Evolutionary conservation across 2,113 vertebrate species (phyloP).

Genomic region (Puffinus mauretanicus): DNA sequence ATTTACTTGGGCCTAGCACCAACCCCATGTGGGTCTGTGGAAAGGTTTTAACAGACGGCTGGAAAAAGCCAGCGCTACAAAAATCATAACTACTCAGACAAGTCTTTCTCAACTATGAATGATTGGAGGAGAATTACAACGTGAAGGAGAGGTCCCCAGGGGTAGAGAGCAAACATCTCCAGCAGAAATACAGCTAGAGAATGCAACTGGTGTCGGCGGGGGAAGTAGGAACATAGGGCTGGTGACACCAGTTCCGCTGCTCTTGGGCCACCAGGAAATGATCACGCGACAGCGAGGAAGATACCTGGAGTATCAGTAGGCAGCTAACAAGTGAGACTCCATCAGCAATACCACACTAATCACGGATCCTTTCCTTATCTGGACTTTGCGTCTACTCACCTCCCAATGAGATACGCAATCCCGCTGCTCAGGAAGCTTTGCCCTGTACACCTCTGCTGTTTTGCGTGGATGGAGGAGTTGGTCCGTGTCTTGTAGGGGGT

Average conservation of each 20-base stretch:
- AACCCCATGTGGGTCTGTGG: background rate
- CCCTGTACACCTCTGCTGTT: background rate
- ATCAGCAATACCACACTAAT: background rate
- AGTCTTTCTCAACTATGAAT: background rate
- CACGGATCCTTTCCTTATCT: background rate
- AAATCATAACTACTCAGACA: background rate
- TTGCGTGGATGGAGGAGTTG: background rate
- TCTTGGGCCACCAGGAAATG: background rate
- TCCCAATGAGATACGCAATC: rapidly evolving
- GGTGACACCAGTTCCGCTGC: background rate
- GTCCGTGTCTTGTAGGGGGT: rapidly evolving
- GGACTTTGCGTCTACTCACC: rapidly evolving
- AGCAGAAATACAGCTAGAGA: background rate
- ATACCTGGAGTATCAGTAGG: background rate
- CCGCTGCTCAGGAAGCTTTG: background rate
- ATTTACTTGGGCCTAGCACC: background rate
- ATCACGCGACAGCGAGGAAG: background rate
- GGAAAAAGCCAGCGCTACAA: background rate
- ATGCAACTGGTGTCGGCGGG: no score
- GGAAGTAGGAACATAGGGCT: background rate
- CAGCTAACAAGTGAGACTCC: background rate
- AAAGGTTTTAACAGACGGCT: background rate
- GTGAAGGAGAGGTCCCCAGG: background rate
- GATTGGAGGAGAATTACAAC: background rate
- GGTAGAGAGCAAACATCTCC: background rate